phyloP scores from a whole-genome alignment of 2,888 invertebrate species.

The Xylocampa areola region DNA sequence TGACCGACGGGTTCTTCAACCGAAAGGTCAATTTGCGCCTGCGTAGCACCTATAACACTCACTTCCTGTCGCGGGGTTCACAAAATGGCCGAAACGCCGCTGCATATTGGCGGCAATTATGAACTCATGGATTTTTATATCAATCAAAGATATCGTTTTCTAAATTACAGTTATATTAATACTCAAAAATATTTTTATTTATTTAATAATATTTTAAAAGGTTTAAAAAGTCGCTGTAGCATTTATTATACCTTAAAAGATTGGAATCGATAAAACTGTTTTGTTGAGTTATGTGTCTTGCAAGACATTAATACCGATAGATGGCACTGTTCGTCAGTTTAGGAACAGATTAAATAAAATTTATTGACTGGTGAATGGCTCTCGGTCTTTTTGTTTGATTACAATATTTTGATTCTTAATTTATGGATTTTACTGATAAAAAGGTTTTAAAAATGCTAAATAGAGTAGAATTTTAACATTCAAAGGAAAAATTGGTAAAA shows the following conservation, averaged over 20 bases:
- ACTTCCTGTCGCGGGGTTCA: constrained; percentile 89
- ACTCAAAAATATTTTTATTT: neutral
- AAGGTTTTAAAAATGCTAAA: neutral
- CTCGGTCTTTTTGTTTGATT: constrained; percentile 3
- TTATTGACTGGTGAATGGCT: constrained; percentile 43
- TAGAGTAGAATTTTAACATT: too few relatives aligned
- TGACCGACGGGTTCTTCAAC: constrained; percentile 97
- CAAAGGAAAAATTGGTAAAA: too few relatives aligned
- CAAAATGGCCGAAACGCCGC: constrained; percentile 82
- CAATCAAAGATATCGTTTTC: neutral
- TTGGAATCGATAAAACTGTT: constrained; percentile 34
- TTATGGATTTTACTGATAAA: neutral
- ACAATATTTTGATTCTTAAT: neutral
- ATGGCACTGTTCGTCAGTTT: constrained; percentile 36
- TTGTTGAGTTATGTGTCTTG: constrained; percentile 13
- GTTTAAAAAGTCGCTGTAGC: neutral
- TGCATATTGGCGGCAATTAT: constrained; percentile 77
- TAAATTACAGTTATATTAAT: neutral
- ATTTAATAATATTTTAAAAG: neutral
- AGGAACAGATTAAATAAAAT: constrained; percentile 37
- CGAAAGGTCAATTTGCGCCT: constrained; percentile 94
- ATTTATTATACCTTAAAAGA: constrained; percentile 15
- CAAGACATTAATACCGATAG: constrained; percentile 20
- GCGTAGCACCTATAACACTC: constrained; percentile 91
- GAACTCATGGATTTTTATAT: constrained; percentile 37